Evolutionary conservation across 2,113 vertebrate species (phyloP), one percentile per base, ranked within the genome.

Genomic region (Tautogolabrus adspersus): DNA sequence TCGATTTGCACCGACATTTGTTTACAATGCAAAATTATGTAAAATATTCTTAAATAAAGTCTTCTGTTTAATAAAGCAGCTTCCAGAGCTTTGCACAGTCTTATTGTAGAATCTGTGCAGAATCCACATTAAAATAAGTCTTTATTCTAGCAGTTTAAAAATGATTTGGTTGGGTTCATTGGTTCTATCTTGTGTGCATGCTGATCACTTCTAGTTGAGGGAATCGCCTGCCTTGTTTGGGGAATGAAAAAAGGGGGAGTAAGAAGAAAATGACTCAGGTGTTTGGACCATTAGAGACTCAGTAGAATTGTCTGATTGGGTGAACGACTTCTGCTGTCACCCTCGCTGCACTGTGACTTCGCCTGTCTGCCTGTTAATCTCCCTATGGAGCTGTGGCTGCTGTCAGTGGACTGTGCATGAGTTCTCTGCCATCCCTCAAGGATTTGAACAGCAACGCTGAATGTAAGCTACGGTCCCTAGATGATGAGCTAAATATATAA

Each of bases 401-500:
- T 37, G 56, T 26, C 51, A 38, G 0, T 38, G 40, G 40, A 10
- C 66, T 46, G 23, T 42, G 21, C 37, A 46, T 37, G 63, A 51
- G 44, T 21, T 56, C n/a, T 72, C 8, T 59, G 73, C 13, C 26
- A 3, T 54, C 55, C 67, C 52, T 38, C 38, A 18, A 56, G 68
- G n/a, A 75, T 64, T 51, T 60, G 42, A 81, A 76, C 51, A 22
- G 44, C 51, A 47, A 26, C 30, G 42, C 19, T 63, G 52, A 66
- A 66, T 19, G 1, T 42, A 51, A 75, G 69, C 60, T 44, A 34
- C 13, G 49, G 38, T 62, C 77, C 66, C 42, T 16, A 16, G 66
- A 76, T 66, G 69, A 74, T 57, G 59, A 66, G 79, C 72, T 83
- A 79, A 69, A 75, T 83, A 78, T 79, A 79, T 55, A 74, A 64